Evolutionary conservation across 1,140 invertebrate species (phyloP), one percentile per base, ranked within the genome.

Genomic region (Trichonephila clavipes): DNA sequence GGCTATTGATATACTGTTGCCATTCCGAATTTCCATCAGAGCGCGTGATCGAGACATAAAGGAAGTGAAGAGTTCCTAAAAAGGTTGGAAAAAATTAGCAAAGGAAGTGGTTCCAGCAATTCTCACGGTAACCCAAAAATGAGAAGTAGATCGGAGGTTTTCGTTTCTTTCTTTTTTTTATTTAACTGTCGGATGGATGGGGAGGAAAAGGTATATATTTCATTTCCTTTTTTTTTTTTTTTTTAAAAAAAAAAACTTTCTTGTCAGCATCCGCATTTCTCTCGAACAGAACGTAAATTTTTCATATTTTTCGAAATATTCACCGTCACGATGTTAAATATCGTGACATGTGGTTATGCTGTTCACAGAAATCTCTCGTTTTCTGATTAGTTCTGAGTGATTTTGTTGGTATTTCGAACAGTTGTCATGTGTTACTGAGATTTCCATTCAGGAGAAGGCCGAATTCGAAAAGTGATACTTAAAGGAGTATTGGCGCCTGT

Each of bases 91-190:
- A 85, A 85, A 85, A 85, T 85, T 85, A 85, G 83, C 83, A 58
- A 61, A 85, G 83, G 83, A 85, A 85, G 83, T 85, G 21, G 28
- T 85, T 85, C 44, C 58, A 18, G 83, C 83, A 85, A 85, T 85
- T 85, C 83, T 85, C 83, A 85, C 83, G 83, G 83, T 85, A 85
- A 85, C 83, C 83, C 58, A 85, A 28, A 85, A 85, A 85, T 85
- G 83, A 85, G 83, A 85, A 85, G 58, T 59, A 16, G 72, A 81
- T 59, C 21, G 83, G 19, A 18, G 51, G 40, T 40, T 40, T 28
- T 40, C 51, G 34, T 83, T 83, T 83, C 81, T n/a, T n/a, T 85
- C 58, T 28, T 85, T 59, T 85, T 59, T 12, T 28, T 58, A 21
- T 85, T 59, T 21, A 18, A 40, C 72, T 34, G 72, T 77, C 72